Base-by-base conservation (phyloP, 2,888 invertebrate genomes). In the Lasioglossum oenotherae region DNA sequence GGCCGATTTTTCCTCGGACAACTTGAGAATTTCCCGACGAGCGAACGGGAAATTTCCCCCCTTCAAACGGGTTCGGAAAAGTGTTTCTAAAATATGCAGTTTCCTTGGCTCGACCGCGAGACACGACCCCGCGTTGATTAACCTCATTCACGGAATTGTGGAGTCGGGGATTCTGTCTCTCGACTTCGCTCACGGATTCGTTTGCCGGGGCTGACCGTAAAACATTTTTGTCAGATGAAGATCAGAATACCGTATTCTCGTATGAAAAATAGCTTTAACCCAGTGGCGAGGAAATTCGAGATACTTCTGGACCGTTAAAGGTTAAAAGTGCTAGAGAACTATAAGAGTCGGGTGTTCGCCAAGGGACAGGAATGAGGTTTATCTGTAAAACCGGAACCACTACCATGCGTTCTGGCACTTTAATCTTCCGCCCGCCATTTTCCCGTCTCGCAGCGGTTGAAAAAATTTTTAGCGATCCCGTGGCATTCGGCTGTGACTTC, bases 401-500 rank as follows among this genome's bases (percentile, higher is more conserved):
- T 23, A 23, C 8, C 49, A 23, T 3, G 71, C 2, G 16, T 38
- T n/a, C 38, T 49, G 69, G 44, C 49, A 27, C 49, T 27, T 35
- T 35, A 23, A 53, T 49, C 14, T 41, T 23, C 69, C 23, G 41
- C 19, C 19, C 49, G 69, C 49, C 23, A 35, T 79, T 23, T 19
- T 46, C 0, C 74, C 35, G 35, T 35, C 46, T 64, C 10, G 46
- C 35, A 23, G 35, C 0, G 19, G 82, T 46, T 41, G 57, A 82
- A 49, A 81, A 31, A 19, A 69, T 38, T 27, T 35, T 67, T 27
- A 64, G 31, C 57, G 74, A 4, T 74, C 6, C n/a, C 35, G 44
- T 35, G 67, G 14, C 57, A 78, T 72, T 46, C 72, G 38, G 31
- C n/a, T 6, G n/a, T 69, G 69, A 57, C 79, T 74, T 79, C 44